phyloP scores from a whole-genome alignment of 2,113 vertebrate genomes.

The Gorilla gorilla region DNA sequence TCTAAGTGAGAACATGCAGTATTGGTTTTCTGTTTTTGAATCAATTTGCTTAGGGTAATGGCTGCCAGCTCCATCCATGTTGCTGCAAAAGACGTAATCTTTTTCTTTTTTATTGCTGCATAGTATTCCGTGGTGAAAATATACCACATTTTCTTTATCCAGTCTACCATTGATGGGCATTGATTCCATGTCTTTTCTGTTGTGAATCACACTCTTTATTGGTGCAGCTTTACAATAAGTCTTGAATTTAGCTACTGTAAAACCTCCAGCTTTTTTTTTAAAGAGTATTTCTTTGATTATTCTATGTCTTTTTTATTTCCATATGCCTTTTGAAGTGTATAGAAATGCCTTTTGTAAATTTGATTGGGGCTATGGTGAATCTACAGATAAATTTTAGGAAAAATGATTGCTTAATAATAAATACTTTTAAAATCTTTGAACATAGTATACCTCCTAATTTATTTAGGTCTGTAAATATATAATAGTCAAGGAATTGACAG shows the following conservation, averaged over 20 bases:
- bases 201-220: background rate
- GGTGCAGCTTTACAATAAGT: background rate
- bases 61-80: too few species aligned
- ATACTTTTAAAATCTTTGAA: background rate
- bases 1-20: too few species aligned
- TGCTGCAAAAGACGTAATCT: too few species aligned
- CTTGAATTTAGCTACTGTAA: background rate
- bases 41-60: too few species aligned
- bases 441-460: background rate
- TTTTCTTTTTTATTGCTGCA: too few species aligned
- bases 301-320: background rate
- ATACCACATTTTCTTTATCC: too few species aligned
- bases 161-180: too few species aligned
- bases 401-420: background rate
- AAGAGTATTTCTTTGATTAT: background rate
- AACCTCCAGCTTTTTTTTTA: too few species aligned
- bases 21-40: too few species aligned
- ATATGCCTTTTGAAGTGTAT: background rate
- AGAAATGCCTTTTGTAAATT: background rate
- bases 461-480: background rate
- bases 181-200: too few species aligned
- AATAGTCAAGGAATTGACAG: background rate
- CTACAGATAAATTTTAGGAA: background rate
- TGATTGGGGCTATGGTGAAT: background rate
- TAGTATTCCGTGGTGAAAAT: too few species aligned